Base-by-base conservation (phyloP, 1,140 invertebrate genomes). In the Metaphire vulgaris region DNA sequence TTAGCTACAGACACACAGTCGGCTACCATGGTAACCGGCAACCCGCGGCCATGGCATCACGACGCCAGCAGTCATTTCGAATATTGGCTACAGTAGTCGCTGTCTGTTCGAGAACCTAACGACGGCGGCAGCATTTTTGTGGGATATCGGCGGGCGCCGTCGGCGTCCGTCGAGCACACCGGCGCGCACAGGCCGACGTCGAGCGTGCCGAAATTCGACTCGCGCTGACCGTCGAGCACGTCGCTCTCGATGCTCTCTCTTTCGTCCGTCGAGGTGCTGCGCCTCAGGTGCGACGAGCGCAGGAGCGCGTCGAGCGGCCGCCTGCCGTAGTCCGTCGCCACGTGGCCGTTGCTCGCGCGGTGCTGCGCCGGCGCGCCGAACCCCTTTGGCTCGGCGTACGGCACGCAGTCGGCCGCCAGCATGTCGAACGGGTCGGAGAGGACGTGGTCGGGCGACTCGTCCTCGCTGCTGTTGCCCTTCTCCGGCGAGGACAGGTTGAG, bases 61-160 rank as follows among this genome's bases (percentile, higher is more conserved):
- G 41, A 6, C 6, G 41, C 41, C 41, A 21, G 67, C 26, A 73
- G 56, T 34, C 56, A 32, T 73, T 73, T 73, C 14, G 72, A 73
- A 33, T 73, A 34, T 30, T 73, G 72, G 41, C 72, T 73, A 34
- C 33, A 73, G 34, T 73, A 73, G 41, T 73, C 72, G 34, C 72
- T 73, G 72, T 73, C 72, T 34, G 72, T 73, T 56, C 41, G 2
- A 33, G 72, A 73, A 16, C 56, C 72, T 34, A 28, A 56, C 33
- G 41, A 34, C 12, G 41, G 33, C 33, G 41, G 41, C 41, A 56
- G 41, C 6, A 21, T 56, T 56, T 56, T 6, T 56, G 41, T 6
- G 41, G 21, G 41, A 56, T 56, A 21, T 56, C 21, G n/a, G 21
- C 41, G 41, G 6, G 21, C 41, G 21, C 21, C 41, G 21, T 56